Conservation (phyloP, 2,888 invertebrate genomes). For the Megalurothrips usitatus region DNA sequence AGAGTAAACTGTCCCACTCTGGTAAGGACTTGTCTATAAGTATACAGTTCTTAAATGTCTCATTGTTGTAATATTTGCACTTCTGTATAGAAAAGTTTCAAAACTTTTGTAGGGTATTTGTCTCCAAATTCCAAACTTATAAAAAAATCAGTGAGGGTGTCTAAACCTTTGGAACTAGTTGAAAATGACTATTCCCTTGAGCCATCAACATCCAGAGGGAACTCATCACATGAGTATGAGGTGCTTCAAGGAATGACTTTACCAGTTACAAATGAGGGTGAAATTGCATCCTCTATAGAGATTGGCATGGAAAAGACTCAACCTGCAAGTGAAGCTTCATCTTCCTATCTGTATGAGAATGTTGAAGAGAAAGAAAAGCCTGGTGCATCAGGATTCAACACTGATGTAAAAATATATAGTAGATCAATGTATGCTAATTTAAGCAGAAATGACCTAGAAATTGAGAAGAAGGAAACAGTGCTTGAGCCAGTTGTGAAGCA, state of each 20-base stretch:
- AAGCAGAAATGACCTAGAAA: neutral
- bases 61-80: neutral
- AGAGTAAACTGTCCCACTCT: neutral
- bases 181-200: neutral
- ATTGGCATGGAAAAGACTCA: neutral
- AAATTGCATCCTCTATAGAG: neutral
- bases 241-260: neutral
- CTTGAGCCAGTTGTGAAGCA: neutral
- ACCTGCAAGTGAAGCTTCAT: neutral
- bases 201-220: neutral
- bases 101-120: neutral
- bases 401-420: neutral
- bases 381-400: neutral
- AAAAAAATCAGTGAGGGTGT: neutral
- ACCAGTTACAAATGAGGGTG: neutral
- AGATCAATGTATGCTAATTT: conserved; percentile 11
- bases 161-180: neutral
- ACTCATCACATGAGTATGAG: neutral
- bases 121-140: neutral
- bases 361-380: neutral
- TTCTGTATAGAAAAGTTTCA: neutral
- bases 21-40: neutral
- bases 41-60: too few relatives aligned
- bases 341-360: neutral
- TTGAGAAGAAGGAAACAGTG: neutral